A percentile compares a stretch with the other conserved stretches of the same genome.
Conservation (phyloP, 2,797 vertebrate species). For the Pempheris klunzingeri region DNA sequence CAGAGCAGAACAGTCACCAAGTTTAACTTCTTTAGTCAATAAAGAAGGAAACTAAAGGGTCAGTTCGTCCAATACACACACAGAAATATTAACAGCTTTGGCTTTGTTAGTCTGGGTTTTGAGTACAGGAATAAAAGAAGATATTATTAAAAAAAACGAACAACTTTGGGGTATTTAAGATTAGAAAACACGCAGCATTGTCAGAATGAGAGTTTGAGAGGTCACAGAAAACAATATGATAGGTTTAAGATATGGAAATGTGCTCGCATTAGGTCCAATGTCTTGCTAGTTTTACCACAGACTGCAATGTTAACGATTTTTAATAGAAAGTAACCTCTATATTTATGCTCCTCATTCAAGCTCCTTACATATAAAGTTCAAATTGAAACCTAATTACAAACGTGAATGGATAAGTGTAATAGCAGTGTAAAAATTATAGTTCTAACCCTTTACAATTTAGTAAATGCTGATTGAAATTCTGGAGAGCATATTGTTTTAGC, state of each 20-base stretch:
- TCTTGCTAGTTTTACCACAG: no score
- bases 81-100: not conserved
- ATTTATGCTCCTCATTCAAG: no score
- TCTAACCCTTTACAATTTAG: no score
- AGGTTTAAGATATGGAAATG: no score
- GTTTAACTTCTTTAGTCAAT: not conserved
- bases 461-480: not conserved
- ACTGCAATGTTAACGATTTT: no score
- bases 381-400: not conserved
- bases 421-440: not conserved
- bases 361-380: no score
- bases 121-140: not conserved
- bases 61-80: not conserved
- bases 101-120: not conserved
- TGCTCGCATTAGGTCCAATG: no score
- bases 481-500: not conserved
- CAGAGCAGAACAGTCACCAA: not conserved
- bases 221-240: no score
- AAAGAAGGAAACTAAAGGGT: not conserved
- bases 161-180: not conserved
- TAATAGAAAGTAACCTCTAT: no score
- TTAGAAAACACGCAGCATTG: no score
- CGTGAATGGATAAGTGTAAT: not conserved
- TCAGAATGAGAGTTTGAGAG: no score
- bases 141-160: not conserved